Evolutionary conservation across 2,797 vertebrate species (phyloP).

Genomic region (Coregonus sp.): DNA sequence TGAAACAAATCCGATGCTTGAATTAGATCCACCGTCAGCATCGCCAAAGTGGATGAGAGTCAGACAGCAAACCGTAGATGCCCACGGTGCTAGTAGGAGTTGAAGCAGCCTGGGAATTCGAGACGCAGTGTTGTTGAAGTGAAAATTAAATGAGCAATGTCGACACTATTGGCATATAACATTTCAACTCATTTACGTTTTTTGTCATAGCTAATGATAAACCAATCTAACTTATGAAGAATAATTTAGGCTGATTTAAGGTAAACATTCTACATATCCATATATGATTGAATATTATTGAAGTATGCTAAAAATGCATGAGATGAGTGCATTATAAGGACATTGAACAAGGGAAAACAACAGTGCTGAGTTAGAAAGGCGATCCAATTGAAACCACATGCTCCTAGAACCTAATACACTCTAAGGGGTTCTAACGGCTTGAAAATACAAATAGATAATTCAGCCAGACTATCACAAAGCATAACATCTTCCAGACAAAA

Average conservation of each 20-base stretch:
- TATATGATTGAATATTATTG: not conserved
- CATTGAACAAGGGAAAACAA: not conserved
- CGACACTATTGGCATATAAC: constrained; percentile 39
- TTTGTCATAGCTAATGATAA: not conserved
- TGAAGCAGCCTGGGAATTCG: constrained; percentile 50
- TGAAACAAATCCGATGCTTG: constrained; percentile 35
- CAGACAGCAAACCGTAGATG: constrained; percentile 42
- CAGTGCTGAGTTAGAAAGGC: constrained; percentile 52
- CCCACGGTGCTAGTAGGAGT: constrained; percentile 50
- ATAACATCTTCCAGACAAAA: constrained; percentile 67
- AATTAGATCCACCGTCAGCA: constrained; percentile 50
- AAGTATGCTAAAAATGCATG: not conserved
- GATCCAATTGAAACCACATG: constrained; percentile 74
- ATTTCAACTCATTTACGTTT: not conserved
- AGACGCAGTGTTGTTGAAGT: constrained; percentile 56
- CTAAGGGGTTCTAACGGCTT: constrained; percentile 47
- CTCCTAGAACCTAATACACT: constrained; percentile 57
- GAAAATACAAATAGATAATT: constrained; percentile 52
- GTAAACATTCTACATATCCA: not conserved
- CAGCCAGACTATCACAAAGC: constrained; percentile 56
- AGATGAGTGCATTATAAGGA: constrained; percentile 6
- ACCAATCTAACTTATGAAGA: not conserved
- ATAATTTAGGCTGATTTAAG: not conserved
- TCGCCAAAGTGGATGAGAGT: constrained; percentile 36
- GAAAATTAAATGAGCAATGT: constrained; percentile 53